Base-by-base conservation (phyloP, 1,140 invertebrate species). In the Ceratosolen solmsi region DNA sequence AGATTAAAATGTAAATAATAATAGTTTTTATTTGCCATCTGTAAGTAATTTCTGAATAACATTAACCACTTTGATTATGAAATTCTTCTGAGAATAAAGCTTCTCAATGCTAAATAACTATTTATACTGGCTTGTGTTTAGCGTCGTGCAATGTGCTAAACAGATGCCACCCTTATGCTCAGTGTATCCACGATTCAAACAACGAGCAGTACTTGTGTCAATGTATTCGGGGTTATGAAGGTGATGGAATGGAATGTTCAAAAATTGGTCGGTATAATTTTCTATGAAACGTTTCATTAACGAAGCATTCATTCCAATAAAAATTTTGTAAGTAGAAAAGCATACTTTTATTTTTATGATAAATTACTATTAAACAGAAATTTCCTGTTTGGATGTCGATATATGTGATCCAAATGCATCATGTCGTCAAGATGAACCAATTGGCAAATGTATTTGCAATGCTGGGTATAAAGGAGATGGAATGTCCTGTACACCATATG, bases 401-500 rank as follows among this genome's bases (percentile, higher is more conserved):
- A 93, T 95, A 85, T 96, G 97, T 92, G 93, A 96, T 87, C 86
- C 91, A 0, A 94, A 97, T 87, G 96, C 96, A 25, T 92, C 92
- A 36, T 98, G 97, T 89, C 88, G 93, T 11, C 94, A 94, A 77
- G 93, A 95, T 77, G 94, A 95, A 13, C 87, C 92, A 15, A 84
- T 93, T 20, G 93, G 94, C 73, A 93, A 93, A 68, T 98, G 97
- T 89, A 92, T 95, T 25, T 98, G 97, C 88, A 94, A 95, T 81
- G 87, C 93, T 22, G 96, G 96, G 77, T 98, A 94, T 89, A 92
- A 94, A 72, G 97, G 97, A 71, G 95, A 97, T 88, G 97, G 96
- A 60, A 93, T 93, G 72, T 90, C 91, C 0, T 97, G 96, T 88
- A 91, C 91, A 82, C 88, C 93, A 65, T 91, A 93, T 89, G 93